A percentile compares a stretch with the other conserved stretches of the same genome.
phyloP scores from a whole-genome alignment of 2,113 vertebrate species.

The Smithornis capensis region DNA sequence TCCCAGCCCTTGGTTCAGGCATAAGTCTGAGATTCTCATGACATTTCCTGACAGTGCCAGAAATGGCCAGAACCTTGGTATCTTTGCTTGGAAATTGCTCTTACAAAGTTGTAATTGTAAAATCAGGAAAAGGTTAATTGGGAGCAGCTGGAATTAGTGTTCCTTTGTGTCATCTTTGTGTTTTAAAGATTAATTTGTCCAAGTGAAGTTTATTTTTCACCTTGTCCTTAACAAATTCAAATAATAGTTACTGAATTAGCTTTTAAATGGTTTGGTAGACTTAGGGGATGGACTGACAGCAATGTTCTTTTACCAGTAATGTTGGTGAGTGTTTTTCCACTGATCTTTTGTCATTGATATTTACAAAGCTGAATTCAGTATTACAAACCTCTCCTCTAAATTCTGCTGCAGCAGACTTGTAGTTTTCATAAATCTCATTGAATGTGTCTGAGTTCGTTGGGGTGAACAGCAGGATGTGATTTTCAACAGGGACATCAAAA shows the following conservation, averaged over 20 bases:
- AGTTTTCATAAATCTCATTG: constrained; percentile 70
- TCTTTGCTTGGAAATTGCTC: background rate
- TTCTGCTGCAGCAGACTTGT: constrained; percentile 66
- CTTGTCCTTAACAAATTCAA: background rate
- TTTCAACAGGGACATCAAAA: constrained; percentile 78
- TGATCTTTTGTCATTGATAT: background rate
- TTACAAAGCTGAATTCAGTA: background rate
- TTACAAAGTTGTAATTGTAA: background rate
- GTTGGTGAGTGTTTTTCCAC: background rate
- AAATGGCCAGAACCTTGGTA: background rate
- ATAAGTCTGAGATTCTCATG: background rate
- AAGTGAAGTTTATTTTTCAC: background rate
- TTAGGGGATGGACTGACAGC: background rate
- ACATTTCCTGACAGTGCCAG: background rate
- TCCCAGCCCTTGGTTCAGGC: background rate
- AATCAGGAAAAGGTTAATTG: background rate
- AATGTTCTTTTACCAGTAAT: background rate
- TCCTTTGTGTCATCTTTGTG: background rate
- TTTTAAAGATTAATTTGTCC: background rate
- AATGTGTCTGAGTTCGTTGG: constrained; percentile 74
- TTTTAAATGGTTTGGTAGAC: background rate
- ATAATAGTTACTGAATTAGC: background rate
- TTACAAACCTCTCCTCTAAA: constrained; percentile 86
- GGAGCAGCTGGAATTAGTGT: background rate
- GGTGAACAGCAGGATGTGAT: constrained; percentile 88